phyloP scores from a whole-genome alignment of 2,113 vertebrate species.

The Gopherus flavomarginatus region DNA sequence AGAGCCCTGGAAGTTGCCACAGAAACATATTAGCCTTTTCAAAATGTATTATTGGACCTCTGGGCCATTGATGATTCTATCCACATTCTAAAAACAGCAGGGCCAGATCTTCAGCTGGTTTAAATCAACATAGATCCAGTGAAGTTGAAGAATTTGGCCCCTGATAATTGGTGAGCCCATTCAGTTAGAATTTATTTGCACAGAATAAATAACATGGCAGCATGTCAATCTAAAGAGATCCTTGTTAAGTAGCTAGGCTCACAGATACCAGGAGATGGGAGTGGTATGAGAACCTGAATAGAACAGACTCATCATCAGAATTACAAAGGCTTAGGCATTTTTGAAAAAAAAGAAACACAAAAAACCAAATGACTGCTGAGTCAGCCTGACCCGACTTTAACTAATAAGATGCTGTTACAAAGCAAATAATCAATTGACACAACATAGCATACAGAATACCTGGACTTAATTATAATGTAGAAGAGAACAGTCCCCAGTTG shows the following conservation, averaged over 20 bases:
- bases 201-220: not conserved
- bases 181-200: constrained; percentile 23
- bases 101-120: constrained; percentile 33
- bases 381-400: not conserved
- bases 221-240: not conserved
- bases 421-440: not conserved
- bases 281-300: constrained; percentile 18
- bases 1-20: constrained; percentile 64
- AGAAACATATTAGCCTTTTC: constrained; percentile 58
- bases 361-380: not conserved
- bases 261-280: not conserved
- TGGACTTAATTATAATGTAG: not conserved
- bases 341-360: not conserved
- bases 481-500: not conserved
- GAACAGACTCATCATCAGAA: constrained; percentile 1
- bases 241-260: not conserved
- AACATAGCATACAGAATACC: constrained; percentile 14
- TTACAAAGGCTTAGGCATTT: not conserved
- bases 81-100: constrained; percentile 11
- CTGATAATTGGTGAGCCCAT: not conserved
- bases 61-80: constrained; percentile 1
- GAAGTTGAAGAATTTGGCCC: not conserved
- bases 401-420: not conserved
- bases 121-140: not conserved
- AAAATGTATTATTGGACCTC: constrained; percentile 45